Base-by-base conservation (phyloP, 2,888 invertebrate genomes). In the Neoscelio sp. region DNA sequence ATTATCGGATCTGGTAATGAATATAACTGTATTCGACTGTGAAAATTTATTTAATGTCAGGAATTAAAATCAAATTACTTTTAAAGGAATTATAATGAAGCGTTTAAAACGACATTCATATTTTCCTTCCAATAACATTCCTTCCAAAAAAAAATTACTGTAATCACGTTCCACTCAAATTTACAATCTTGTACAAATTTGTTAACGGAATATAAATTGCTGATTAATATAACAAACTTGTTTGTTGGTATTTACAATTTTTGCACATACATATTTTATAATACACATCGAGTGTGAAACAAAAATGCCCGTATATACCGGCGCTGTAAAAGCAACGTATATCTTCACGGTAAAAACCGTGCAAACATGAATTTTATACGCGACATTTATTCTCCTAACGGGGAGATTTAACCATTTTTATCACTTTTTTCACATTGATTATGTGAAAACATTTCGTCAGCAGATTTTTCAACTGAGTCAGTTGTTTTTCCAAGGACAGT, bases 341-440 rank as follows among this genome's bases (percentile, higher is more conserved):
- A 54, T 67, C 54, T 67, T 17, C 35, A 23, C 35, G 26, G 67
- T 54, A 54, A 52, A 67, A 67, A 54, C 44, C 20, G 23, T 12
- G 15, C 12, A 54, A 62, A 44, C 67, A 67, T 42, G 67, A 67
- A 54, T 54, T 44, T 67, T 35, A 54, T 44, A 44, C 44, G 44
- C 54, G 44, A 67, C 54, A 54, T 67, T 67, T 54, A 67, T 67
- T 44, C 40, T 26, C 44, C 23, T 15, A 40, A 23, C 30, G 30
- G 35, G 44, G 18, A 35, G 54, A 33, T 67, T 54, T 44, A 67
- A 33, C 54, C 28, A 44, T 50, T 50, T 50, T 40, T 50, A 12
- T 15, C 38, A 23, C 40, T 15, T 38, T 64, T 64, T 50, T 35
- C 33, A 26, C 62, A 64, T 64, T 50, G 64, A 64, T 64, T 50